Percentiles rank a stretch among this genome's conserved stretches.
Evolutionary conservation across 2,888 invertebrate species (phyloP).

Genomic region (Coelopa pilipes): DNA sequence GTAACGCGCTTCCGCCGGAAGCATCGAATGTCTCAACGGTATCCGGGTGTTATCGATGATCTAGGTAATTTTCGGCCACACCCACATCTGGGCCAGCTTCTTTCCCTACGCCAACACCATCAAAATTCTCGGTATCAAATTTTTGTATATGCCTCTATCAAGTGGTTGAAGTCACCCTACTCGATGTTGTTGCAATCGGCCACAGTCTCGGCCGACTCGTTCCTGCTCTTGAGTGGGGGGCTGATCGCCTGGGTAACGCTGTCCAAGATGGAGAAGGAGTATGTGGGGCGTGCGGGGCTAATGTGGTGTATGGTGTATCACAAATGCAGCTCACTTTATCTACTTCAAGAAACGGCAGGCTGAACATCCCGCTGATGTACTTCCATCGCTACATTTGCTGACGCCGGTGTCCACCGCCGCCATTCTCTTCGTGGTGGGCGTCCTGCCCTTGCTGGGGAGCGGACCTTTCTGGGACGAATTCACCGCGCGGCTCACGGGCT

Average conservation of each 20-base stretch:
- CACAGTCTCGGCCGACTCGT: constrained; percentile 71
- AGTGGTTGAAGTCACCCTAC: constrained; percentile 44
- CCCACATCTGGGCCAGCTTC: constrained; percentile 37
- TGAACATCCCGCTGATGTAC: constrained; percentile 56
- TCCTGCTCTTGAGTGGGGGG: constrained; percentile 72
- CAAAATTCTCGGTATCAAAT: neutral
- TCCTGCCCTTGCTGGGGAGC: constrained; percentile 64
- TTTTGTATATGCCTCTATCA: neutral
- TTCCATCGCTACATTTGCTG: constrained; percentile 60
- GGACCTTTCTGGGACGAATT: constrained; percentile 66
- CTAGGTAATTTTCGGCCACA: constrained; percentile 61
- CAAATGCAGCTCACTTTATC: too few relatives aligned
- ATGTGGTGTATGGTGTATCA: too few relatives aligned
- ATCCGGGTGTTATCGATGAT: constrained; percentile 62
- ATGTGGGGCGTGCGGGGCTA: neutral
- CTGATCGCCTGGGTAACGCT: constrained; percentile 63
- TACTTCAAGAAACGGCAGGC: constrained; percentile 46
- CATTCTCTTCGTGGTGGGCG: constrained; percentile 65
- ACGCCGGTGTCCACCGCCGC: constrained; percentile 68
- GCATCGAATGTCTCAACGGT: constrained; percentile 62
- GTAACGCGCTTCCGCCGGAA: constrained; percentile 37
- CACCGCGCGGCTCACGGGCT: neutral
- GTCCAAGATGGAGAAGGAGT: constrained; percentile 47
- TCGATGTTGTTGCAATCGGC: constrained; percentile 56
- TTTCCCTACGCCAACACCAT: constrained; percentile 22